Percentiles rank a stretch among this genome's conserved stretches.
Evolutionary conservation across 2,888 invertebrate genomes (phyloP).

Genomic region (Pollenia labialis): DNA sequence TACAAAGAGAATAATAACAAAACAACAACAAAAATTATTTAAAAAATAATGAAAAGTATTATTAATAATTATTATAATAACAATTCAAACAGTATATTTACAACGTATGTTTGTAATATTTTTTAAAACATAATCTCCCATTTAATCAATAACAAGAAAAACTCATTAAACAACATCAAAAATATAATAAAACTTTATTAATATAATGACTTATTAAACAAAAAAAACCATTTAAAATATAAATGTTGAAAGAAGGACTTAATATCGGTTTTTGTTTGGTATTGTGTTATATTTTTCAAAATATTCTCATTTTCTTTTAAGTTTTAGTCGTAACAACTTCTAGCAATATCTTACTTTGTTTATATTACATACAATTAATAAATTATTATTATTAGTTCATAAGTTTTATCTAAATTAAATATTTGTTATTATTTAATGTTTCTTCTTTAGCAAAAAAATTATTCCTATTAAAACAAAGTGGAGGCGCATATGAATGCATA

Average conservation of each 20-base stretch:
- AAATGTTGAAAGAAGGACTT: constrained; percentile 1
- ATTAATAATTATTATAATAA: constrained; percentile 53
- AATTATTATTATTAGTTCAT: constrained; percentile 67
- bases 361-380: constrained; percentile 47
- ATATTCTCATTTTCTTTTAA: constrained; percentile 76
- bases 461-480: background rate
- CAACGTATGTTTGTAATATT: constrained; percentile 63
- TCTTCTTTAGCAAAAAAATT: background rate
- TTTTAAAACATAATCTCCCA: constrained; percentile 67
- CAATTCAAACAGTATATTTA: constrained; percentile 59
- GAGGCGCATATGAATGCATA: background rate
- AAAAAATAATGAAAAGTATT: constrained; percentile 59
- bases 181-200: constrained; percentile 15
- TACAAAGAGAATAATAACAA: constrained; percentile 53
- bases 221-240: background rate
- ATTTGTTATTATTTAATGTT: constrained; percentile 27
- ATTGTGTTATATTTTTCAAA: constrained; percentile 2
- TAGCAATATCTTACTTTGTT: constrained; percentile 38
- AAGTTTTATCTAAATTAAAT: constrained; percentile 40
- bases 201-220: background rate
- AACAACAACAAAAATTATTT: constrained; percentile 49
- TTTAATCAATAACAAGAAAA: constrained; percentile 67
- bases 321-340: constrained; percentile 74
- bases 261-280: background rate
- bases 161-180: background rate